Base-by-base conservation (phyloP, 2,888 invertebrate genomes). In the Strigamia maritima region DNA sequence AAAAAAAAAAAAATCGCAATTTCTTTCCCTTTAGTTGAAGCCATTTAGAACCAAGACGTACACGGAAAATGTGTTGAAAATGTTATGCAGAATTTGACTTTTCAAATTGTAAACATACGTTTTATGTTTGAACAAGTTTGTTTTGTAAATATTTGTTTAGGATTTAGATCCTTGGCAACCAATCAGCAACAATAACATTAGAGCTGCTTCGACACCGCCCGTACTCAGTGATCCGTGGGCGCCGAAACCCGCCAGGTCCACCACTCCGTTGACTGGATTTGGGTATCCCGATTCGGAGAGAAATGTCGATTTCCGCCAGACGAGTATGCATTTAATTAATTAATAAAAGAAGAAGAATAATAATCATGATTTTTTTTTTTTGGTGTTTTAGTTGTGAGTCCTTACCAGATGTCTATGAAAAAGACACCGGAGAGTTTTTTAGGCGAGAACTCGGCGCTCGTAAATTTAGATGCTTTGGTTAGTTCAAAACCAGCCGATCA, bases 381-480 rank as follows among this genome's bases (percentile, higher is more conserved):
- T 31, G 2, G 60, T 7, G n/a, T 54, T 54, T 22, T 31, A 31
- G 31, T 31, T 31, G 31, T 89, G 80, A 86, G 80, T 2, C 78
- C 81, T 10, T 75, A 76, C 70, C 94, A 94, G 87, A 88, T 87
- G 31, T 88, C 88, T 6, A 76, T 79, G 14, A 84, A 84, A 79
- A 97, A 97, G 88, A 97, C 96, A 78, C 97, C 98, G 2, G 94
- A 95, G 83, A 92, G 94, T 84, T 99, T 99, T 89, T 91, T 99
- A 79, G 98, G 98, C 74, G 97, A 97, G 87, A 98, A 99, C 88
- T 96, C 96, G 14, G 91, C 93, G 83, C 90, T 99, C 83, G 98
- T 99, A 81, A 98, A 99, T 90, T 90, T 99, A 87, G 98, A 99
- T 89, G 95, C 98, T 86, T 90, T 99, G 85, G 94, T 99, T 83